phyloP scores from a whole-genome alignment of 2,113 vertebrate genomes.

The Alosa alosa region DNA sequence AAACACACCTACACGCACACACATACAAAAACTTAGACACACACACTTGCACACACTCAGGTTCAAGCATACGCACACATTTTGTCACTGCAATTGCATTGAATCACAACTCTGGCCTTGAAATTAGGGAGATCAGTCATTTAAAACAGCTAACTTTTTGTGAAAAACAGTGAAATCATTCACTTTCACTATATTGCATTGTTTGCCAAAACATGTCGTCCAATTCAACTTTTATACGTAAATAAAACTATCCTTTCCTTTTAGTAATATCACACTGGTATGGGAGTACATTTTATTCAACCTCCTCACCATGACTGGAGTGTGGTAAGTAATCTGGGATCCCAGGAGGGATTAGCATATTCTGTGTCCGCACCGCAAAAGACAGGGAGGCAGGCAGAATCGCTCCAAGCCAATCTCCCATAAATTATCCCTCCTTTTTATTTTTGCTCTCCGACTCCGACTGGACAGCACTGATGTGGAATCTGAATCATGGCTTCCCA shows the following conservation, averaged over 20 bases:
- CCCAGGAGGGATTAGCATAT: background rate
- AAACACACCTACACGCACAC: constrained; percentile 69
- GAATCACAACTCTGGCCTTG: background rate
- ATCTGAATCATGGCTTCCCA: constrained; percentile 34
- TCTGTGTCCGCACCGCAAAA: background rate
- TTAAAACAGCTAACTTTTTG: background rate
- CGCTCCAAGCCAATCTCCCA: background rate
- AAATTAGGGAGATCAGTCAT: background rate
- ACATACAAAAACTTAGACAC: background rate
- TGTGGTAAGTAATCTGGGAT: constrained; percentile 11
- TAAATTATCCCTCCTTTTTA: background rate
- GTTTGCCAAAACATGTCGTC: background rate
- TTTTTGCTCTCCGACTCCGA: background rate
- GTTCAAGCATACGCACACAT: background rate
- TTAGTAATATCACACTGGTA: background rate
- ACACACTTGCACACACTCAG: background rate
- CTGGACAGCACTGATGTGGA: constrained; percentile 25
- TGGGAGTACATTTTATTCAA: background rate
- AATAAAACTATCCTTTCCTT: background rate
- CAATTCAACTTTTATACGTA: background rate
- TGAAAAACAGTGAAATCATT: background rate
- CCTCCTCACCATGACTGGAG: background rate
- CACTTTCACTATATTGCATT: background rate
- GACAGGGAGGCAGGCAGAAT: background rate
- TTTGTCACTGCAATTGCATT: background rate